phyloP scores from a whole-genome alignment of 2,797 vertebrate genomes.

The Coilia nasus region DNA sequence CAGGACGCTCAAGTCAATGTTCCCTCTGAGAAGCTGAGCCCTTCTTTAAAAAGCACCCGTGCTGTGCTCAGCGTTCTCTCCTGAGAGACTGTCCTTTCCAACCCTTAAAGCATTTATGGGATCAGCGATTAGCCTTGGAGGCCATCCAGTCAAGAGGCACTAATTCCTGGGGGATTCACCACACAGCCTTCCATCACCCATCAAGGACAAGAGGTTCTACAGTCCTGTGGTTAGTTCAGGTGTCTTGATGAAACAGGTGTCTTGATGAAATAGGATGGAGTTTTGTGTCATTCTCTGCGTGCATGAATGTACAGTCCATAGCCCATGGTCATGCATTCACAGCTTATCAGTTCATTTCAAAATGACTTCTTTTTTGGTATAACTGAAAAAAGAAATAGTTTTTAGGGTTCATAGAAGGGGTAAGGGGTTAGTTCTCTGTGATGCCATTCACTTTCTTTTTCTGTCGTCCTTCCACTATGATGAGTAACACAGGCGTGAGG shows the following conservation, averaged over 20 bases:
- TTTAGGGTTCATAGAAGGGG: background rate
- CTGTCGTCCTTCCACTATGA: slow-evolving; percentile 65
- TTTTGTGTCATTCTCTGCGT: background rate
- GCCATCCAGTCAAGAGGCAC: slow-evolving; percentile 9
- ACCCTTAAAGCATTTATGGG: slow-evolving; percentile 58
- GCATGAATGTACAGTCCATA: background rate
- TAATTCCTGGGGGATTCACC: background rate
- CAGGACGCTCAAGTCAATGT: background rate
- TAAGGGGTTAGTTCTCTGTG: background rate
- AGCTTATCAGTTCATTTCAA: background rate
- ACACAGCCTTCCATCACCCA: background rate
- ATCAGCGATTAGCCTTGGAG: slow-evolving; percentile 49
- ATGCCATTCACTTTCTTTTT: background rate
- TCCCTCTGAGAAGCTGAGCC: slow-evolving; percentile 28
- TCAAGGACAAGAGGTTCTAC: background rate
- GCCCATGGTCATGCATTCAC: background rate
- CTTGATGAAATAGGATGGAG: background rate
- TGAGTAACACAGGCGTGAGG: slow-evolving; percentile 73
- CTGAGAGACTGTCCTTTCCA: slow-evolving; percentile 45
- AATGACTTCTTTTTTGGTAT: too few species aligned
- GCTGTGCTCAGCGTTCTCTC: background rate
- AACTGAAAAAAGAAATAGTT: background rate
- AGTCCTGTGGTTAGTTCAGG: too few species aligned
- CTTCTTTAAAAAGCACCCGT: slow-evolving; percentile 48
- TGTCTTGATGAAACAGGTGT: background rate